phyloP scores from a whole-genome alignment of 2,888 invertebrate genomes.

The Digitonthophagus gazella region DNA sequence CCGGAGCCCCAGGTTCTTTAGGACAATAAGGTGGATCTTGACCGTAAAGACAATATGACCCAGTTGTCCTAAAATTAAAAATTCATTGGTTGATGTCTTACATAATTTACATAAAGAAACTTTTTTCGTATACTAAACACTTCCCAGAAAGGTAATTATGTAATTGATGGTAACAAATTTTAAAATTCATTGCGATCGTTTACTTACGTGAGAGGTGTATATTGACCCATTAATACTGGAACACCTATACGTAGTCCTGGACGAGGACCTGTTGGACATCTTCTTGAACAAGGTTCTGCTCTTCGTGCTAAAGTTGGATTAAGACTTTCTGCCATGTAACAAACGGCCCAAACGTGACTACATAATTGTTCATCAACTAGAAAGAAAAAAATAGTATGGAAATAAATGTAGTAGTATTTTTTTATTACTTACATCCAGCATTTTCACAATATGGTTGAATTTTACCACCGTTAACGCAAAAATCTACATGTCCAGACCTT shows the following conservation, averaged over 20 bases:
- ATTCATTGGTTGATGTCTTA: neutral
- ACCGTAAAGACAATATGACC: slow-evolving; percentile 68
- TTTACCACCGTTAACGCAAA: slow-evolving; percentile 77
- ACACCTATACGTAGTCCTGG: slow-evolving; percentile 57
- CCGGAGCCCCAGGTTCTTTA: slow-evolving; percentile 51
- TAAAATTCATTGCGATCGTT: neutral
- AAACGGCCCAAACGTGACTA: slow-evolving; percentile 78
- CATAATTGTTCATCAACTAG: slow-evolving; percentile 68
- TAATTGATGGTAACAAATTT: neutral
- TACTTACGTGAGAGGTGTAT: slow-evolving; percentile 66
- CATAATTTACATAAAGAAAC: slow-evolving; percentile 6
- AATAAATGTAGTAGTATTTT: neutral
- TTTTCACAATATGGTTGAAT: slow-evolving; percentile 74
- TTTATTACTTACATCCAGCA: slow-evolving; percentile 60
- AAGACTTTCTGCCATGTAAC: slow-evolving; percentile 76
- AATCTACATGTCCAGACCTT: slow-evolving; percentile 72
- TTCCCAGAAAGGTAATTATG: slow-evolving; percentile 1
- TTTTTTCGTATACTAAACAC: neutral
- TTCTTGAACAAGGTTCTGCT: slow-evolving; percentile 71
- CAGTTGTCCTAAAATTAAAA: slow-evolving; percentile 56
- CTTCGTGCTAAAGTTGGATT: slow-evolving; percentile 55
- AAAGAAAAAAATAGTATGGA: slow-evolving; percentile 25
- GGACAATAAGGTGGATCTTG: slow-evolving; percentile 71
- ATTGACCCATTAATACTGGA: slow-evolving; percentile 67
- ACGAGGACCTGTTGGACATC: slow-evolving; percentile 66